These are phyloP conservation scores for Melipona beecheii DNA, from an alignment of 2,888 invertebrate genomes.

Conservation along the genomic window DNA sequence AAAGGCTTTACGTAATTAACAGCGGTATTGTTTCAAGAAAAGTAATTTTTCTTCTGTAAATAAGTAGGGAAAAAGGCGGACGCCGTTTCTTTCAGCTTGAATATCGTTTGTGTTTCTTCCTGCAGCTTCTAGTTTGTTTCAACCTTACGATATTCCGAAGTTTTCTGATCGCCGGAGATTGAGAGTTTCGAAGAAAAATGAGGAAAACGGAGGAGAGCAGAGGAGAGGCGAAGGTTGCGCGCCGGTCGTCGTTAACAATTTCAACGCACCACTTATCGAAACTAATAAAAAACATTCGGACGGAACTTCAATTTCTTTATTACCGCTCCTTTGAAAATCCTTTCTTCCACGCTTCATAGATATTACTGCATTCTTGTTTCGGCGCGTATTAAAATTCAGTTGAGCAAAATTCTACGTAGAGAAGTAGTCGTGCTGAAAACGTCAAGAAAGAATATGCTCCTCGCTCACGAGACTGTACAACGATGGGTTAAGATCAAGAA, in stretches of 20 bases:
- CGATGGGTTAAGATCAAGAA: not conserved
- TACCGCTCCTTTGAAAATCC: not conserved
- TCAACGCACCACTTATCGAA: slow-evolving; percentile 6
- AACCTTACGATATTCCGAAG: slow-evolving; percentile 32
- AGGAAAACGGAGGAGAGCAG: not conserved
- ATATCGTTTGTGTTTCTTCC: slow-evolving; percentile 36
- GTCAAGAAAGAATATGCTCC: not conserved
- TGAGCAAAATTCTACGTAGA: not conserved
- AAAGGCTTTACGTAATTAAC: slow-evolving; percentile 25
- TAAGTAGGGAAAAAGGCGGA: slow-evolving; percentile 10
- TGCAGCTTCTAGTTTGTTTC: slow-evolving; percentile 33
- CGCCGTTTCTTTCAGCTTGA: slow-evolving; percentile 17
- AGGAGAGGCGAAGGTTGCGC: not conserved
- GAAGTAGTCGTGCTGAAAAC: not conserved
- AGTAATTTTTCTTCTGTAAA: slow-evolving; percentile 31
- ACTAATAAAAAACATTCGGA: not conserved
- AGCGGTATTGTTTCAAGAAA: slow-evolving; percentile 7
- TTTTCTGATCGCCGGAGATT: slow-evolving; percentile 35
- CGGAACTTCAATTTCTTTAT: not conserved
- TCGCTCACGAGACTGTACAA: not conserved
- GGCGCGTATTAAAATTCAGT: not conserved
- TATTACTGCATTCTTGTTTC: not conserved
- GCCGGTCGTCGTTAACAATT: slow-evolving; percentile 29
- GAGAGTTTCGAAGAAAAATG: slow-evolving; percentile 25
- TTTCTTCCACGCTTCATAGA: not conserved